Base-by-base conservation (phyloP, 2,797 vertebrate genomes). In the Argentina silus region DNA sequence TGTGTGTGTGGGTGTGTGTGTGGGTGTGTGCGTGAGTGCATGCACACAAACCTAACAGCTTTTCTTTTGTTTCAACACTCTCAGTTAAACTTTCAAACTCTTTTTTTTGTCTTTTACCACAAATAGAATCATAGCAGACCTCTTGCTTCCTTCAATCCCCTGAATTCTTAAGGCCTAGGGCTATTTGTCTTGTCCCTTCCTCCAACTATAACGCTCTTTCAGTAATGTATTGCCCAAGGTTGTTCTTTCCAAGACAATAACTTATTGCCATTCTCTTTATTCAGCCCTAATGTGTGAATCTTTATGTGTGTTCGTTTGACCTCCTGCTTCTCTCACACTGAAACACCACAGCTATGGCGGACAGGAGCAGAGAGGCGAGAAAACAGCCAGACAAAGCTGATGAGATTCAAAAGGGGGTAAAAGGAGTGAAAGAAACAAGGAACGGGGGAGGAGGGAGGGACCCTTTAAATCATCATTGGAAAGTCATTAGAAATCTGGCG, bases 401-500 rank as follows among this genome's bases (percentile, higher is more conserved):
- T 59, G 69, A 73, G 83, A 81, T 81, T 89, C 83, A 90, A 91
- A 86, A 76, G 77, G 59, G 51, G 63, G 55, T 27, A 73, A 61
- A 85, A 80, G 85, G 83, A 80, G 79, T 86, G 85, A 93, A 88
- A 90, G 85, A 87, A 75, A 84, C 82, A 88, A 82, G 76, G 72
- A 75, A 65, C 27, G 11, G 27, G 51, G 36, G 72, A 65, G 65
- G 57, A 84, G 87, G 68, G 90, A 89, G 92, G 74, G 60, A 85
- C 82, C 77, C 88, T 77, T 90, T 94, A 93, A 93, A 92, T 95
- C 93, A 93, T 89, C 90, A 91, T 93, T 89, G 91, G 84, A 95
- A 95, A 95, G 73, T 94, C 93, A 94, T 96, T 94, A 95, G 91
- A 94, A 95, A 95, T 92, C 92, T 94, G 92, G 89, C 60, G 3